Evolutionary conservation across 1,140 invertebrate species (phyloP), one percentile per base, ranked within the genome.

Genomic region (Lethocerus indicus): DNA sequence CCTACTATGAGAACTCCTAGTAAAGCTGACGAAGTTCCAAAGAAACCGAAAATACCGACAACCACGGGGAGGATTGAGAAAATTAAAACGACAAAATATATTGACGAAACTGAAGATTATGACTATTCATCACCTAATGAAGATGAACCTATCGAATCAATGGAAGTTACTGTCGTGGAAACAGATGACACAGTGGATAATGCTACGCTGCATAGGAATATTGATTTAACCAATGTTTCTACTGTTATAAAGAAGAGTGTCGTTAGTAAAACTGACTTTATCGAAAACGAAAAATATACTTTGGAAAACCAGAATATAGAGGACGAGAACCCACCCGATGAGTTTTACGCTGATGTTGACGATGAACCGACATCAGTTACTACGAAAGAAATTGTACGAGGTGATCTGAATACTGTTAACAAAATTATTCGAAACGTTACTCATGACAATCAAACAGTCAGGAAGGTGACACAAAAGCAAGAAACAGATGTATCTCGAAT

Each of bases 1-100:
- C n/a, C n/a, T n/a, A n/a, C n/a, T n/a, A n/a, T n/a, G n/a, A 50
- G 42, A 40, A 50, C 29, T 25, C 25, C 45, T 26, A 44, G 27
- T 20, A 16, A 37, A 44, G 49, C 45, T 5, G 20, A 26, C 21
- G 44, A 41, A 9, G 27, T 46, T 41, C 45, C 13, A 51, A 49
- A 36, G 36, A 28, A 36, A 20, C 21, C 46, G n/a, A 47, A 67
- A 59, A 52, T 52, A 56, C 59, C 55, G 57, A 64, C 52, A 26
- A 60, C 43, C 23, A 61, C 61, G 21, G 62, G 59, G 14, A 70
- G 66, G 55, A 61, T 59, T 2, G 18, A n/a, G 23, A 28, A 21
- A 2, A 27, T 24, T n/a, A 46, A 32, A 13, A 43, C 24, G 27
- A 25, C 61, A 65, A 37, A 72, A 67, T 60, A 55, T 63, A 20